Evolutionary conservation across 2,797 vertebrate genomes (phyloP), one percentile per base, ranked within the genome.

Genomic region (Danio aesculapii): DNA sequence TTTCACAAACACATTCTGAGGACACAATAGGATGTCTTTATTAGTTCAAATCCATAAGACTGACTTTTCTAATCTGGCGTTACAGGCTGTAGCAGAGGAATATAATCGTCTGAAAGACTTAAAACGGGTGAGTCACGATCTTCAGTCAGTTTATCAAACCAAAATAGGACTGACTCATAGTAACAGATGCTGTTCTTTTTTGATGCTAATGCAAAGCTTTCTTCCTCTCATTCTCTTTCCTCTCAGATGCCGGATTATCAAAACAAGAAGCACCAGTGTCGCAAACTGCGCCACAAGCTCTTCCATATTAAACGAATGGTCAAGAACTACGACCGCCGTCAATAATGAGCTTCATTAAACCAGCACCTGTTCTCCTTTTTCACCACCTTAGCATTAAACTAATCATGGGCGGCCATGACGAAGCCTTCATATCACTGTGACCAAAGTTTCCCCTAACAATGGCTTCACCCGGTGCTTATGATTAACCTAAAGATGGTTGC

Each of bases 301-400:
- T 96, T 96, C 91, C 95, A 96, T 90, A 92, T 97, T 91, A 97
- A 97, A 70, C 88, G 88, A 83, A 94, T 95, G 94, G 96, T 97
- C 86, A 95, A 94, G 88, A 83, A 92, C 68, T 97, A 96, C 10
- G 96, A 97, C 87, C 94, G 93, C 83, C 89, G 78, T 82, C 90
- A 94, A 85, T 55, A 71, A 63, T 63, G 9, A 66, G 10, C 19
- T 66, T 11, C 6, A 5, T n/a, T 89, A 88, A 88, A 86, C 0
- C 50, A 58, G 8, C 67, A 43, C n/a, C 63, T 57, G 50, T 19
- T 10, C 50, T 62, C 41, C 75, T 52, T 62, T 41, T 55, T 71
- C 82, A 83, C 59, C 75, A 81, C 75, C 83, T 77, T 73, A 57
- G 70, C 59, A 66, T 67, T 78, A 72, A 4, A 64, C 68, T 79